These are phyloP conservation scores for Leptinotarsa texana DNA, from an alignment of 1,140 invertebrate genomes.

Conservation along the genomic window DNA sequence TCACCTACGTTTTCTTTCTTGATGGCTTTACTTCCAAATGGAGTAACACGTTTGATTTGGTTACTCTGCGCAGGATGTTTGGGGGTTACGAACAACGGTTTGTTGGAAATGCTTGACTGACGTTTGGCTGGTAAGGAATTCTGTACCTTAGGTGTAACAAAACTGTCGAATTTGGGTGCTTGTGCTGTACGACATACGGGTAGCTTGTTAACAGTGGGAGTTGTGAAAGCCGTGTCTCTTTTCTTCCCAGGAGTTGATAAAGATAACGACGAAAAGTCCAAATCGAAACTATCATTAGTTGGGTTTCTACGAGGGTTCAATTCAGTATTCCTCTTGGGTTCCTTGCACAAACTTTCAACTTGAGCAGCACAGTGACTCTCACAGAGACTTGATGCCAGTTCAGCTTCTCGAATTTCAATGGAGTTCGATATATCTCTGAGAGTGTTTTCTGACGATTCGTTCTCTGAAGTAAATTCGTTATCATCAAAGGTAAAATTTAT, in stretches of 20 bases:
- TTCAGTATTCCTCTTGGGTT: neutral
- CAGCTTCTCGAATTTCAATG: neutral
- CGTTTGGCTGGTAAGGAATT: conserved; percentile 25
- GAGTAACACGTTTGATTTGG: conserved; percentile 8
- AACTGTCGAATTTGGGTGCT: conserved; percentile 9
- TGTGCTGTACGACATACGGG: neutral
- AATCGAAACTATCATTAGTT: conserved; percentile 35
- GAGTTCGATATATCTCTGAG: conserved; percentile 14
- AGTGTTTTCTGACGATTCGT: conserved; percentile 15
- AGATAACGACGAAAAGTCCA: conserved; percentile 35
- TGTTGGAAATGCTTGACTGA: neutral
- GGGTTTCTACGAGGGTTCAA: neutral
- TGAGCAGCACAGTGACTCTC: conserved; percentile 18
- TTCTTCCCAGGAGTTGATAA: conserved; percentile 32
- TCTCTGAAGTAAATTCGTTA: conserved; percentile 6
- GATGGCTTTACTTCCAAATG: conserved; percentile 16
- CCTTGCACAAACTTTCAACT: neutral
- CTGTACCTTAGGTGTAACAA: conserved; percentile 34
- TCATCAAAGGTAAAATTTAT: neutral
- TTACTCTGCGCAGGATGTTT: neutral
- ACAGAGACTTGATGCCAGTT: neutral
- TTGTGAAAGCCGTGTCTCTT: neutral
- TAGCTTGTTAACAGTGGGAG: neutral
- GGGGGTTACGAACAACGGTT: neutral
- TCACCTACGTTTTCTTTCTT: neutral